Conservation (phyloP, 2,797 vertebrate genomes). For the Rhyacichthys aspro region DNA sequence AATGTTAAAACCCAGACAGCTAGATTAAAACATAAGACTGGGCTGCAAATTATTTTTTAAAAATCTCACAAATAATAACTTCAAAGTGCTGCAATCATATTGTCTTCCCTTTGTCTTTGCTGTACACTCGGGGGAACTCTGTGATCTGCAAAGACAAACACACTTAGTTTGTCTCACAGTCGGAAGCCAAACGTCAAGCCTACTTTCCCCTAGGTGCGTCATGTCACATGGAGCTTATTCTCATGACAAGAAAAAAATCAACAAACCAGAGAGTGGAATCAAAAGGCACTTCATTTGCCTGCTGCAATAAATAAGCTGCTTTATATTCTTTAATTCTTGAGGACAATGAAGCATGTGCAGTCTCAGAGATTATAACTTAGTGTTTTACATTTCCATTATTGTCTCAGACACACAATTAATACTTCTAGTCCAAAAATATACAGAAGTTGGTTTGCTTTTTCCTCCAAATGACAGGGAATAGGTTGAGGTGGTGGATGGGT, state of each 20-base stretch:
- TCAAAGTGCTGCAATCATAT: slow-evolving; percentile 37
- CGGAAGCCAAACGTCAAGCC: slow-evolving; percentile 46
- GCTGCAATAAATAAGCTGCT: slow-evolving; percentile 32
- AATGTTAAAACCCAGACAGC: slow-evolving; percentile 34
- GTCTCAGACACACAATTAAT: too few species aligned
- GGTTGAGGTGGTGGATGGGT: too few species aligned
- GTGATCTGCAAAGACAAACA: slow-evolving; percentile 59
- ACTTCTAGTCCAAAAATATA: too few species aligned
- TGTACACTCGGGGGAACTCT: slow-evolving; percentile 43
- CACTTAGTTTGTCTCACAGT: slow-evolving; percentile 57
- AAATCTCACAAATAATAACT: not conserved
- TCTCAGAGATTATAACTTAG: too few species aligned
- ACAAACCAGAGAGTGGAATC: slow-evolving; percentile 52
- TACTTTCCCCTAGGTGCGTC: slow-evolving; percentile 53
- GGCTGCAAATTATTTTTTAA: slow-evolving; percentile 43
- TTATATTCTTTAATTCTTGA: slow-evolving; percentile 1
- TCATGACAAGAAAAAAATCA: slow-evolving; percentile 59
- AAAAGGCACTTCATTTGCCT: slow-evolving; percentile 35
- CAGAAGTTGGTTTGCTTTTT: too few species aligned
- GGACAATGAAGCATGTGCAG: slow-evolving; percentile 11
- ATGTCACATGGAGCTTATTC: slow-evolving; percentile 56
- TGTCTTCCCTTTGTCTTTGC: slow-evolving; percentile 31
- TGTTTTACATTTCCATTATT: too few species aligned
- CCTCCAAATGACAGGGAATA: too few species aligned
- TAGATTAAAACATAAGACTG: slow-evolving; percentile 57